Evolutionary conservation across 2,888 invertebrate genomes (phyloP).

Genomic region (Chrysina gloriosa): DNA sequence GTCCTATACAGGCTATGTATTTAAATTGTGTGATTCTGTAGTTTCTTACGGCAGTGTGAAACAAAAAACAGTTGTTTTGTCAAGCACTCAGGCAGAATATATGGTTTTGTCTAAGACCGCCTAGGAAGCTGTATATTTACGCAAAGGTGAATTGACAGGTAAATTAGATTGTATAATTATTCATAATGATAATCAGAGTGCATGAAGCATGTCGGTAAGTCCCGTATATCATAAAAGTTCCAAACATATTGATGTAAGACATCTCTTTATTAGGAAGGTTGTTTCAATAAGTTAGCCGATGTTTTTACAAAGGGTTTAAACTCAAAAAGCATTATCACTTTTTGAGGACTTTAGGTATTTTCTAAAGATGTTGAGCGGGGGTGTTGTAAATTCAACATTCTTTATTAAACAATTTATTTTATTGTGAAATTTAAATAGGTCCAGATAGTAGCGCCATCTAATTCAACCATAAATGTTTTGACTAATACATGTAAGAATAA

Average conservation of each 20-base stretch:
- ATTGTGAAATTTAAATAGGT: too few relatives aligned
- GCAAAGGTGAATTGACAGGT: constrained; percentile 15
- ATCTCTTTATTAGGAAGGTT: constrained; percentile 47
- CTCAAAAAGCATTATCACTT: too few relatives aligned
- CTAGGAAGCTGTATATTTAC: constrained; percentile 48
- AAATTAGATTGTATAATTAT: constrained; percentile 26
- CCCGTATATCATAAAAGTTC: constrained; percentile 31
- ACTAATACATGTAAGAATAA: too few relatives aligned
- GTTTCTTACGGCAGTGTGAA: constrained; percentile 55
- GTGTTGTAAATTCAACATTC: too few relatives aligned
- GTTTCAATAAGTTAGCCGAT: constrained; percentile 37
- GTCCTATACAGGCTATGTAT: constrained; percentile 57
- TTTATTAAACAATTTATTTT: too few relatives aligned
- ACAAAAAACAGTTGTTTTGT: constrained; percentile 55
- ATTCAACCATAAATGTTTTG: too few relatives aligned
- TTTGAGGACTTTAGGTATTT: too few relatives aligned
- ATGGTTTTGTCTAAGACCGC: constrained; percentile 52
- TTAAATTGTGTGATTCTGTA: constrained; percentile 49
- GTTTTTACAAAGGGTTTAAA: too few relatives aligned
- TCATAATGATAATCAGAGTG: constrained; percentile 36
- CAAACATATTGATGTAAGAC: constrained; percentile 48
- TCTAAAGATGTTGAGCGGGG: too few relatives aligned
- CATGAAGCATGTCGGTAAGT: too few relatives aligned
- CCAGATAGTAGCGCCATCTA: too few relatives aligned
- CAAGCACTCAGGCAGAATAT: constrained; percentile 55